phyloP scores from a whole-genome alignment of 2,888 invertebrate species.

The Metellina segmentata region DNA sequence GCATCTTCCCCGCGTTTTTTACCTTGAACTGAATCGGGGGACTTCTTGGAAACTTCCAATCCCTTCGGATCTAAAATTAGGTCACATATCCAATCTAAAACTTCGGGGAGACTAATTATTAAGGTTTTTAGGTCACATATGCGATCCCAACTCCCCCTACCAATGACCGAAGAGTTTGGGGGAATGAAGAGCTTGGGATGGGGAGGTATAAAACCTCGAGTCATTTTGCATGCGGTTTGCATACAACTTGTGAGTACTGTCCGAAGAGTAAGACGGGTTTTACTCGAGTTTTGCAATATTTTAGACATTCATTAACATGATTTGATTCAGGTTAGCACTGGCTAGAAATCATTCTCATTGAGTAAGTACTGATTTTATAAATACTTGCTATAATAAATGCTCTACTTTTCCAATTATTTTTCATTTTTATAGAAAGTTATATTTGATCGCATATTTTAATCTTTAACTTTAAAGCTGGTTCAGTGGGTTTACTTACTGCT shows the following conservation, averaged over 20 bases:
- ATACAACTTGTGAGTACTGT: too few relatives aligned
- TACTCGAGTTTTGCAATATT: too few relatives aligned
- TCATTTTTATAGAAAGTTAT: too few relatives aligned
- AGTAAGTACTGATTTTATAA: background rate
- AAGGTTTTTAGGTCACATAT: constrained; percentile 60
- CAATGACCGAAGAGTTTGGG: constrained; percentile 8
- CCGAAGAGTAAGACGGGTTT: too few relatives aligned
- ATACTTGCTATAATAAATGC: too few relatives aligned
- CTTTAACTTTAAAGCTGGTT: too few relatives aligned
- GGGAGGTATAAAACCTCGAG: constrained; percentile 46
- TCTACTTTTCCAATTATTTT: too few relatives aligned
- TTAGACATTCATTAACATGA: background rate
- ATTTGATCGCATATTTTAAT: too few relatives aligned
- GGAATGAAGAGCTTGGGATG: constrained; percentile 28
- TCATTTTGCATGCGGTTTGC: too few relatives aligned
- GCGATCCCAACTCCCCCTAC: constrained; percentile 51
- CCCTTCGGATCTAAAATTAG: constrained; percentile 48
- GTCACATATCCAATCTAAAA: constrained; percentile 60
- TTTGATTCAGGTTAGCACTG: background rate
- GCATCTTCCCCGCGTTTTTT: constrained; percentile 29
- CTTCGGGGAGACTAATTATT: constrained; percentile 55
- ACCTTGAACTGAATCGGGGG: constrained; percentile 71
- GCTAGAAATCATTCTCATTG: background rate
- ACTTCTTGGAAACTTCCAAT: constrained; percentile 41
- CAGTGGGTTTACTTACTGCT: too few relatives aligned